A percentile compares a stretch with the other conserved stretches of the same genome.
Evolutionary conservation across 2,888 invertebrate genomes (phyloP).

Genomic region (Geotrupes spiniger): DNA sequence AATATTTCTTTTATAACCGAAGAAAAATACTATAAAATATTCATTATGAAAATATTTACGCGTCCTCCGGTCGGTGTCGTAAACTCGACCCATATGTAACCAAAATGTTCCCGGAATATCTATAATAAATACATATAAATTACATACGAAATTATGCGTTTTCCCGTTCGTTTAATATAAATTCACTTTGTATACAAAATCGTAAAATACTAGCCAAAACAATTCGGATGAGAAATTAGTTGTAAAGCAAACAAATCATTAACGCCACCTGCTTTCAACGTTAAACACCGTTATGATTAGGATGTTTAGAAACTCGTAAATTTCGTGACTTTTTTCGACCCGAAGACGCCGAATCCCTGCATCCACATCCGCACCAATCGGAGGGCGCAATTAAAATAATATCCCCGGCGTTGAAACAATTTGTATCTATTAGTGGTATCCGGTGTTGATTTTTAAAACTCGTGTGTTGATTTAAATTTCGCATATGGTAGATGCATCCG

Average conservation of each 20-base stretch:
- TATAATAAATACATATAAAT: not conserved
- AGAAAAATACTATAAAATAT: no score
- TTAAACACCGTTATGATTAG: slow-evolving; percentile 26
- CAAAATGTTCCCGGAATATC: not conserved
- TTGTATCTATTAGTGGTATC: slow-evolving; percentile 30
- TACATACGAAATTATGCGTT: not conserved
- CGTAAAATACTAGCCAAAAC: slow-evolving; percentile 8
- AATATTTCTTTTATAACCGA: no score
- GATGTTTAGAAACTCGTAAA: slow-evolving; percentile 28
- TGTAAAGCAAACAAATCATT: slow-evolving; percentile 27
- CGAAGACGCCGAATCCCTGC: not conserved
- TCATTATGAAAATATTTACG: no score
- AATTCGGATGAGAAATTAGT: slow-evolving; percentile 16
- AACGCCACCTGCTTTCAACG: slow-evolving; percentile 25
- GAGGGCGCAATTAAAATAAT: slow-evolving; percentile 5
- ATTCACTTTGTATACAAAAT: slow-evolving; percentile 2
- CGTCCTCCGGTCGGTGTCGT: no score
- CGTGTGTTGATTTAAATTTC: slow-evolving; percentile 7
- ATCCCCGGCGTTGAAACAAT: slow-evolving; percentile 24
- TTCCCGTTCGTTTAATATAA: not conserved
- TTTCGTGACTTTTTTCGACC: slow-evolving; percentile 23
- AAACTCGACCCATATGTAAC: no score
- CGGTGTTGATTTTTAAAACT: slow-evolving; percentile 20
- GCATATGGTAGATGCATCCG: not conserved
- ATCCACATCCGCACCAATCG: not conserved